phyloP scores from a whole-genome alignment of 2,888 invertebrate genomes.

The Heteromyza rotundicornis region DNA sequence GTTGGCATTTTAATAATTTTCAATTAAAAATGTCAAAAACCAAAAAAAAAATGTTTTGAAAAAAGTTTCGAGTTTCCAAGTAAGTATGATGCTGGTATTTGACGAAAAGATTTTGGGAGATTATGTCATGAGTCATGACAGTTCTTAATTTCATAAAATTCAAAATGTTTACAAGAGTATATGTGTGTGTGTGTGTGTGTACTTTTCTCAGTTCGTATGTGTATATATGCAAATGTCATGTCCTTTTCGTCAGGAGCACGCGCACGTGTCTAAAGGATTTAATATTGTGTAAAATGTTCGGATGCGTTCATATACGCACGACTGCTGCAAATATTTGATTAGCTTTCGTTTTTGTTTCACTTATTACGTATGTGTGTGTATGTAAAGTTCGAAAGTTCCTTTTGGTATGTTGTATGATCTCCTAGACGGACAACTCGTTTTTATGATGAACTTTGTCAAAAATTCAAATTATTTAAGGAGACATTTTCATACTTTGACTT shows the following conservation, averaged over 20 bases:
- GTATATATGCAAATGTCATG: constrained; percentile 48
- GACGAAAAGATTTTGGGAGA: constrained; percentile 50
- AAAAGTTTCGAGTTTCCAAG: too few relatives aligned
- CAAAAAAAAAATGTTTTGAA: too few relatives aligned
- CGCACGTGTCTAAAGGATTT: constrained; percentile 52
- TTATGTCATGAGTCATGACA: constrained; percentile 45
- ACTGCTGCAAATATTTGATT: constrained; percentile 50
- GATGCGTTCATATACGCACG: constrained; percentile 32
- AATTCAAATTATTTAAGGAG: too few relatives aligned
- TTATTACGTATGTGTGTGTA: too few relatives aligned
- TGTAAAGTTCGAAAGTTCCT: too few relatives aligned
- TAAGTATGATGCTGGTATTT: constrained; percentile 37
- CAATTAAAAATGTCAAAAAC: too few relatives aligned
- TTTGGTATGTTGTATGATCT: too few relatives aligned
- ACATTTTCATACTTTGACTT: too few relatives aligned
- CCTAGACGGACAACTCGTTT: too few relatives aligned
- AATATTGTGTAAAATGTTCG: constrained; percentile 39
- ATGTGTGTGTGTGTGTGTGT: constrained; percentile 11
- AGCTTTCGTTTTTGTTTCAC: constrained; percentile 40
- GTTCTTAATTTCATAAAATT: background rate
- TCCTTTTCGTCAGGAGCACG: constrained; percentile 49
- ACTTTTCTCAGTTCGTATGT: constrained; percentile 33
- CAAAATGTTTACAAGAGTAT: background rate
- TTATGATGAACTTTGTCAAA: too few relatives aligned
- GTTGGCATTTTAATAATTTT: too few relatives aligned